Evolutionary conservation across 1,140 invertebrate genomes (phyloP).

Genomic region (Drosophila persimilis): DNA sequence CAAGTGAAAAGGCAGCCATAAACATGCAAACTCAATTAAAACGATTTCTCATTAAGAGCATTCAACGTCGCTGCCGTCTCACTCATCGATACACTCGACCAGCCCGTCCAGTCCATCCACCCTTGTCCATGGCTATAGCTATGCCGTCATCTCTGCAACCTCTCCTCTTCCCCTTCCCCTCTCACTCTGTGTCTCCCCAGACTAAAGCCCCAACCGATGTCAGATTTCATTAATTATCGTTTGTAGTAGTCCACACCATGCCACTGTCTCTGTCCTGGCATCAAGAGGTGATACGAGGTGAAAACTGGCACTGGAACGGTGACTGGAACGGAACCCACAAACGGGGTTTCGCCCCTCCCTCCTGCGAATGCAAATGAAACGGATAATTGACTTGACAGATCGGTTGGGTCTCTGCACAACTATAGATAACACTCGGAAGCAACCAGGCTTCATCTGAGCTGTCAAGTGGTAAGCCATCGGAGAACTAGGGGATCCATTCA

Average conservation of each 20-base stretch:
- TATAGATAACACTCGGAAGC: too few species aligned
- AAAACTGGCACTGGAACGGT: too few species aligned
- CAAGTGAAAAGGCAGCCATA: slow-evolving; percentile 75
- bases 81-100: slow-evolving; percentile 71
- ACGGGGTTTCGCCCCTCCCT: too few species aligned
- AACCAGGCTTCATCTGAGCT: neutral
- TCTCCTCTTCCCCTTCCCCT: too few species aligned
- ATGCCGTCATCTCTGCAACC: neutral
- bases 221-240: slow-evolving; percentile 82
- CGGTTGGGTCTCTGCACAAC: neutral
- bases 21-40: slow-evolving; percentile 83
- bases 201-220: slow-evolving; percentile 45
- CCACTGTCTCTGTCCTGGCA: neutral
- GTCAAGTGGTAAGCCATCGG: too few species aligned
- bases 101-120: neutral
- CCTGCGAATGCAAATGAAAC: slow-evolving; percentile 42
- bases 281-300: too few species aligned
- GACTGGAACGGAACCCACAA: too few species aligned
- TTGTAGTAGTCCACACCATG: slow-evolving; percentile 75
- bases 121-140: slow-evolving; percentile 21
- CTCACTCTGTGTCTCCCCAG: neutral
- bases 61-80: slow-evolving; percentile 58
- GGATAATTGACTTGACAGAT: slow-evolving; percentile 45
- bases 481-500: too few species aligned
- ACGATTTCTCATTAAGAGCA: slow-evolving; percentile 82